Base-by-base conservation (phyloP, 2,113 vertebrate genomes). In the Etheostoma cragini region DNA sequence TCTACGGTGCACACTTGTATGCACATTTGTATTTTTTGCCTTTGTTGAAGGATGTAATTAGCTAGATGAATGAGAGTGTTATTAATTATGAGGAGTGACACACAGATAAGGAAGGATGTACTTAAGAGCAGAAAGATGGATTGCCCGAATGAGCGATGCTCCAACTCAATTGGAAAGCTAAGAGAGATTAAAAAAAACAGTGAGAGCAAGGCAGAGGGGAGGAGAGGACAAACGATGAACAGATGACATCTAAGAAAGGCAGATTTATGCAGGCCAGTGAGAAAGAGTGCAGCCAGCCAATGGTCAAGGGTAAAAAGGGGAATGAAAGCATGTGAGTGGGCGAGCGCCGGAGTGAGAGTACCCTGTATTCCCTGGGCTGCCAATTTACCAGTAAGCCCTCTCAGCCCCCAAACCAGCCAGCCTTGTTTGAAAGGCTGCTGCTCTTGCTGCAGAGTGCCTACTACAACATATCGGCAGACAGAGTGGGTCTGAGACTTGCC, bases 331-430 rank as follows among this genome's bases (percentile, higher is more conserved):
- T 84, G 90, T 62, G 89, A 91, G 94, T 92, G 87, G 92, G 92
- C 80, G 90, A 92, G 86, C 83, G 56, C 35, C 4, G 71, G 87
- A 85, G 81, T 81, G 83, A 93, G 86, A 94, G 84, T 91, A 85
- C 83, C 85, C 88, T 81, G 88, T 91, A 94, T 95, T 94, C 92
- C 93, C 94, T 83, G 78, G 88, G 88, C 94, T 93, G 88, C 91
- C 91, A 94, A 94, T 95, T 94, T 95, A 93, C 76, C 90, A 90
- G 90, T 83, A 91, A 92, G 87, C 86, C 89, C 88, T 91, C 85
- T 91, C 87, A 86, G 83, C 90, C 88, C 67, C 76, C 86, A 67
- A 16, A 82, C 81, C 81, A 88, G 79, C 81, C 78, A 73, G 91
- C 19, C 72, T 70, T 76, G 78, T 91, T 92, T 91, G 90, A 92